Evolutionary conservation across 2,888 invertebrate genomes (phyloP).

Genomic region (Dione juno): DNA sequence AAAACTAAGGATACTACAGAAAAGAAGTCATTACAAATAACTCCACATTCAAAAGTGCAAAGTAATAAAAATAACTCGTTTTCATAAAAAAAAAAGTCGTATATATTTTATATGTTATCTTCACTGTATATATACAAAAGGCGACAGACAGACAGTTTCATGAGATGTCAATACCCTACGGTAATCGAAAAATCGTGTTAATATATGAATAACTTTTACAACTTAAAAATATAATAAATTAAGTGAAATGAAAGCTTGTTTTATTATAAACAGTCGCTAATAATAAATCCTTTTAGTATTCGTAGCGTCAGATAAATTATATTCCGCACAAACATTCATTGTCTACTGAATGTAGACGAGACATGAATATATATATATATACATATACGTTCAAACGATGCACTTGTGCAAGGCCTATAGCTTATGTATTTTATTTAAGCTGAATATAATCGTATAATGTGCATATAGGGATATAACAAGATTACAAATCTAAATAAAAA

Average conservation of each 20-base stretch:
- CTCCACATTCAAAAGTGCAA: too few relatives aligned
- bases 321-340: constrained; percentile 14
- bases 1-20: too few relatives aligned
- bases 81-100: too few relatives aligned
- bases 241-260: neutral
- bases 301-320: constrained; percentile 10
- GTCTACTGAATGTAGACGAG: constrained; percentile 12
- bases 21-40: too few relatives aligned
- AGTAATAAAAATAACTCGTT: too few relatives aligned
- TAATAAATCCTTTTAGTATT: constrained; percentile 13
- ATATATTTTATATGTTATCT: too few relatives aligned
- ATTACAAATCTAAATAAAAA: neutral
- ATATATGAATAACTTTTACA: too few relatives aligned
- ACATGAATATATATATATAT: neutral
- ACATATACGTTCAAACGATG: neutral
- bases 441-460: neutral
- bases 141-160: too few relatives aligned
- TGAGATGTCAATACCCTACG: too few relatives aligned
- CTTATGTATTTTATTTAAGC: neutral
- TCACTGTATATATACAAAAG: too few relatives aligned
- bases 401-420: neutral
- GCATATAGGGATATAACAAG: neutral
- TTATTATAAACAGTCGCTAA: neutral
- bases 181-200: too few relatives aligned
- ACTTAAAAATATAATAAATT: too few relatives aligned